Evolutionary conservation across 2,797 vertebrate genomes (phyloP), one percentile per base, ranked within the genome.

Genomic region (Salmo trutta): DNA sequence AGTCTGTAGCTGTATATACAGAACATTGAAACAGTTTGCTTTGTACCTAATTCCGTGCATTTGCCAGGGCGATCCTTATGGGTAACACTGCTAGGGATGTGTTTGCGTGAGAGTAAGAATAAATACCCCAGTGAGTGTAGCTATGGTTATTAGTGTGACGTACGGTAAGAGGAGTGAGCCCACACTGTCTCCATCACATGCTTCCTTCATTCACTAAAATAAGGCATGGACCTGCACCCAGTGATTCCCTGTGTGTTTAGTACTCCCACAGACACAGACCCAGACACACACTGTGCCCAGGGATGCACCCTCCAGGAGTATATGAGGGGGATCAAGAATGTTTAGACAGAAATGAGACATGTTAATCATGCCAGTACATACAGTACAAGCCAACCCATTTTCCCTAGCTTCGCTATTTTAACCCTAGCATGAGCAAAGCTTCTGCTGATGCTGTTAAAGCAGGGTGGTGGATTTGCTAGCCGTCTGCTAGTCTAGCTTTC

Each of bases 171-270:
- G 84, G 80, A 84, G 86, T 87, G 83, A 86, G 85, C 88, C 87
- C 86, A 79, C 86, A 80, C 87, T 87, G 85, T 88, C 86, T 91
- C 83, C 81, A 70, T 85, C 78, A 71, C 86, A 80, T 86, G 88
- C 82, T 83, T 88, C 81, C 83, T 93, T 92, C 91, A 94, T 94
- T 94, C 92, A 94, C 88, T 91, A 90, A 93, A 93, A 88, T 77
- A 77, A 89, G 79, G 85, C 3, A 47, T 1, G 68, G 68, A 6
- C 17, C 87, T 77, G 14, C 29, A 85, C 86, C 88, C 85, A 82
- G 87, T 86, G 82, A 86, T 85, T 87, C 82, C 80, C 78, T 88
- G 75, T 71, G 71, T 86, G 65, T 15, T 15, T 68, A 76, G 79
- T 83, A 88, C 88, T 88, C 82, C 82, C 73, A 78, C 89, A 93